Evolutionary conservation across 2,797 vertebrate species (phyloP).

Genomic region (Scarus forsteni): DNA sequence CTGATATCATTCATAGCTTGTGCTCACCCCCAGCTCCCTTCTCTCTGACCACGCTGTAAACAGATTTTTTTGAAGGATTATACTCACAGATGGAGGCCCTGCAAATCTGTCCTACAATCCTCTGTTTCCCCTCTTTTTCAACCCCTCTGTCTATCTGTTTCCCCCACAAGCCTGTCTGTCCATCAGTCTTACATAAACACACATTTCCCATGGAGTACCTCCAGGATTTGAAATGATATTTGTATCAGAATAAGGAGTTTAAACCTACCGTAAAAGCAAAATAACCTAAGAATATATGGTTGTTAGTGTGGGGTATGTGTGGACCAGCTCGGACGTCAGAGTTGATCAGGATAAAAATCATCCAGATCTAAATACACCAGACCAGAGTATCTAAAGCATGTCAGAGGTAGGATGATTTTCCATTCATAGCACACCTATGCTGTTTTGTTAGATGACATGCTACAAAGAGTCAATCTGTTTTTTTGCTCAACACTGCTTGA

Average conservation of each 20-base stretch:
- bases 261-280: conserved; percentile 59
- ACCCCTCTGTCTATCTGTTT: conserved; percentile 38
- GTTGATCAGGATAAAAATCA: conserved; percentile 49
- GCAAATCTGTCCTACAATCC: conserved; percentile 74
- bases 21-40: conserved; percentile 36
- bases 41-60: conserved; percentile 59
- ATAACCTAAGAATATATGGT: conserved; percentile 56
- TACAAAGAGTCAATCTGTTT: background rate
- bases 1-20: conserved; percentile 50
- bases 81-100: conserved; percentile 79
- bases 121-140: conserved; percentile 46
- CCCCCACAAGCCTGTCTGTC: conserved; percentile 57
- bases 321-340: conserved; percentile 42
- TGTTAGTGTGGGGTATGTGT: conserved; percentile 36
- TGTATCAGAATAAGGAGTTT: conserved; percentile 56
- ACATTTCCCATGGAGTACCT: conserved; percentile 64
- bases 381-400: conserved; percentile 13
- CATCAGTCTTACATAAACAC: conserved; percentile 65
- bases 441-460: conserved; percentile 3
- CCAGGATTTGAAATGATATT: conserved; percentile 53
- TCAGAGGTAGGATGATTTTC: conserved; percentile 10
- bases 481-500: too few species aligned
- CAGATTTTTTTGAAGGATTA: conserved; percentile 76
- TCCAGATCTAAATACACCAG: conserved; percentile 34
- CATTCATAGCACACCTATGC: conserved; percentile 25